These are phyloP conservation scores for Rhamphomyia laevipes DNA, from an alignment of 2,888 invertebrate genomes.

Conservation along the genomic window DNA sequence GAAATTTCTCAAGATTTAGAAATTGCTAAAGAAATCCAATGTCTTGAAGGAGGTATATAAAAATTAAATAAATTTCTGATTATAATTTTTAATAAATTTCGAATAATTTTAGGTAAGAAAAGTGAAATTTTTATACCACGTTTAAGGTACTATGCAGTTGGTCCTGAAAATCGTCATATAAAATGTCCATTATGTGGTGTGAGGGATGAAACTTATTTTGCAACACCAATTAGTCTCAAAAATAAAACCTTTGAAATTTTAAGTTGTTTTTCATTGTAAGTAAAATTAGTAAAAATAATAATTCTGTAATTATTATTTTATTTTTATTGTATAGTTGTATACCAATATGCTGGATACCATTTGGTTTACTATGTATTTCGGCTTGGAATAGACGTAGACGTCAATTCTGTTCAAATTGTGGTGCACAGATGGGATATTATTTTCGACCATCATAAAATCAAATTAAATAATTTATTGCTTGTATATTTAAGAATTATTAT, in stretches of 20 bases:
- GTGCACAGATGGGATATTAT: constrained; percentile 32
- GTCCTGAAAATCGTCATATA: constrained; percentile 27
- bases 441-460: constrained; percentile 25
- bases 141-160: constrained; percentile 28
- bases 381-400: constrained; percentile 28
- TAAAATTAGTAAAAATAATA: neutral
- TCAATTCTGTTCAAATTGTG: constrained; percentile 32
- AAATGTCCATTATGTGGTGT: constrained; percentile 28
- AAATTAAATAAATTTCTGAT: neutral
- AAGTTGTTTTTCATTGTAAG: constrained; percentile 5
- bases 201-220: constrained; percentile 23
- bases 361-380: constrained; percentile 28
- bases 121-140: constrained; percentile 17
- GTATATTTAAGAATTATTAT: no score
- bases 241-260: neutral
- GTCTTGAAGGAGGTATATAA: no score
- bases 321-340: constrained; percentile 25
- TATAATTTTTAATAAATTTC: neutral
- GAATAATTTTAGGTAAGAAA: neutral
- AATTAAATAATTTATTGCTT: no score
- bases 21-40: no score
- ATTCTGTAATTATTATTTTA: neutral
- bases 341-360: constrained; percentile 30
- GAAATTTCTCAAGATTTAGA: no score
- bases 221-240: neutral